phyloP scores from a whole-genome alignment of 2,888 invertebrate genomes.

The Ichneumoninae sp. region DNA sequence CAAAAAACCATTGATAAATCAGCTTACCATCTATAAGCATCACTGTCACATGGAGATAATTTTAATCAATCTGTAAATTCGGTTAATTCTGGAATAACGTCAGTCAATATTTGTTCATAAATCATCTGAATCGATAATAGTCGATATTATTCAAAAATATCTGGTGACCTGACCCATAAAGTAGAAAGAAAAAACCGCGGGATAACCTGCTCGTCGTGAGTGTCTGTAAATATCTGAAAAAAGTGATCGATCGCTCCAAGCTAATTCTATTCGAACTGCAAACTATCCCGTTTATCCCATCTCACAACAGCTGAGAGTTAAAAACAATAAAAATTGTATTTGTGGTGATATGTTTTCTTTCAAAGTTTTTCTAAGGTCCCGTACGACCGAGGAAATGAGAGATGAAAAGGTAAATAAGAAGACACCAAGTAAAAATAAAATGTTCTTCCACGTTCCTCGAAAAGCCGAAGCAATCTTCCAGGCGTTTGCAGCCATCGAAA shows the following conservation, averaged over 20 bases:
- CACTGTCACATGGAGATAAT: background rate
- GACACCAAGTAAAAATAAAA: background rate
- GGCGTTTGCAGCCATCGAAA: slow-evolving; percentile 5
- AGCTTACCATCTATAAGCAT: background rate
- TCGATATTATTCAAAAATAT: background rate
- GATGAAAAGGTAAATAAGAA: background rate
- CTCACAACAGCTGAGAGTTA: background rate
- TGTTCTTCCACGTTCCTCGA: background rate
- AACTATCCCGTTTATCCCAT: background rate
- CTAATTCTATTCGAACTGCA: background rate
- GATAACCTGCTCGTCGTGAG: background rate
- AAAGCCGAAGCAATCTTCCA: slow-evolving; percentile 20
- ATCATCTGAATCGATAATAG: background rate
- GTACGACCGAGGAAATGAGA: background rate
- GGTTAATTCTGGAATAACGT: slow-evolving; percentile 3
- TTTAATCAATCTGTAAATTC: background rate
- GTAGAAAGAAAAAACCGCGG: no score
- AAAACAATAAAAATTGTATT: background rate
- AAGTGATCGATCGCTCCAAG: background rate
- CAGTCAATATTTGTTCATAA: background rate
- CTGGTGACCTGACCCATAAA: background rate
- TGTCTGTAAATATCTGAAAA: background rate
- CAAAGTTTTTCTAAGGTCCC: background rate
- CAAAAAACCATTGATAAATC: background rate
- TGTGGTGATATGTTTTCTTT: background rate